Evolutionary conservation across 1,140 invertebrate species (phyloP), one percentile per base, ranked within the genome.

Genomic region (Scaptomyza graminum): DNA sequence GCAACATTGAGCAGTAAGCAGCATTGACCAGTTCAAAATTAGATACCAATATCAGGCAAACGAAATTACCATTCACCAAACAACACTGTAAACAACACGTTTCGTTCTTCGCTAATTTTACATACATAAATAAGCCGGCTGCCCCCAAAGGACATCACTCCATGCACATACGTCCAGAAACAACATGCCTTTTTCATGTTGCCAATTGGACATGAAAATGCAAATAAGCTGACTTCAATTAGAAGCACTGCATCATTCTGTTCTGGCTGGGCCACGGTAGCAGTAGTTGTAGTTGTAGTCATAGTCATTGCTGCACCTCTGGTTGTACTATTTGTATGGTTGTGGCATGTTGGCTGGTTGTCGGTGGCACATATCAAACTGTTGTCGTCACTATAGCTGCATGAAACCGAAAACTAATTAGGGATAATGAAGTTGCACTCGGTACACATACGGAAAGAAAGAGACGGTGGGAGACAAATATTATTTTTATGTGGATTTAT

Each of bases 11-110:
- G 18, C 18, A 3, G 18, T 52, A 46, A 44, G 22, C 57, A 66
- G 74, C 31, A 34, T 34, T 34, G 74, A 74, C 82, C 52, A 70
- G 70, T 82, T 62, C 31, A 75, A 83, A 83, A 78, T 64, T 70
- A 43, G 71, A 82, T 82, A 82, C 13, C 18, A 47, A 50, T 75
- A 31, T 15, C 15, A 41, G 46, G 46, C 57, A 16, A 55, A 50
- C 28, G 9, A 37, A 65, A 65, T 65, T 65, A 55, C 31, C 43
- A 65, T 49, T 34, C 37, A 22, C 5, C 3, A n/a, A 52, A 52
- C 65, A 68, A 65, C 75, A 77, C 37, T 13, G 8, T 1, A 16
- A 52, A 52, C 57, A 68, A 65, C 75, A 77, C 56, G 74, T 70
- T 65, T 34, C 7, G 31, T 60, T 31, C 7, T 43, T 55, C 13